Evolutionary conservation across 2,113 vertebrate genomes (phyloP).

Genomic region (Percina caprodes): DNA sequence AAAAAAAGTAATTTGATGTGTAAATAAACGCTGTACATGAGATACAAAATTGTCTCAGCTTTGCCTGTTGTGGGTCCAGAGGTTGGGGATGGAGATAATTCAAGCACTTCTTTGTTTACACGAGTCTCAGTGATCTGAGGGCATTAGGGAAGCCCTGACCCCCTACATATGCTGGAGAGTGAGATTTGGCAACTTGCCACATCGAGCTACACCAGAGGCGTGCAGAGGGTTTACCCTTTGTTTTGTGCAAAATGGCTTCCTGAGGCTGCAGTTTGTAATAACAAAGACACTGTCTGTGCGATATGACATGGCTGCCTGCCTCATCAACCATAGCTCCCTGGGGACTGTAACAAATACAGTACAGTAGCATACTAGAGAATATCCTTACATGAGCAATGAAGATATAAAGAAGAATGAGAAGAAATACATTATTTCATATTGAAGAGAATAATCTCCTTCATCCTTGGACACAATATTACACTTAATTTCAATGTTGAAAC

Average conservation of each 20-base stretch:
- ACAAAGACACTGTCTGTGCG: constrained; percentile 61
- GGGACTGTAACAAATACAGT: constrained; percentile 32
- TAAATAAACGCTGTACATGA: constrained; percentile 10
- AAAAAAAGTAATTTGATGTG: background rate
- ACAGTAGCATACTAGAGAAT: constrained; percentile 24
- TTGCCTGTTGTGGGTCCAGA: constrained; percentile 30
- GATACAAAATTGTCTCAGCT: constrained; percentile 4
- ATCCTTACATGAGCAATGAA: constrained; percentile 22
- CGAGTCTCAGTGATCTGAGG: constrained; percentile 86
- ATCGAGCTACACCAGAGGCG: constrained; percentile 60
- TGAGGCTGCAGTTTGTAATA: constrained; percentile 68
- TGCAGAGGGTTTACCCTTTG: constrained; percentile 69
- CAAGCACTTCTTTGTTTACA: constrained; percentile 85
- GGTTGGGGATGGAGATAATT: constrained; percentile 46
- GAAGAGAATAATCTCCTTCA: background rate
- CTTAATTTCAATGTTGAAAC: background rate
- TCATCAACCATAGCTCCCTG: constrained; percentile 43
- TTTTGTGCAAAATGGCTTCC: constrained; percentile 78
- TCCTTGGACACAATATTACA: background rate
- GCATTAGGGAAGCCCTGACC: constrained; percentile 73
- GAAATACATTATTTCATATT: background rate
- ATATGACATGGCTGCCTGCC: constrained; percentile 58
- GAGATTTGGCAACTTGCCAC: constrained; percentile 66
- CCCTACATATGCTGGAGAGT: constrained; percentile 45
- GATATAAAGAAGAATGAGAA: background rate